Conservation (phyloP, 2,888 invertebrate species). For the Cerastoderma edule region DNA sequence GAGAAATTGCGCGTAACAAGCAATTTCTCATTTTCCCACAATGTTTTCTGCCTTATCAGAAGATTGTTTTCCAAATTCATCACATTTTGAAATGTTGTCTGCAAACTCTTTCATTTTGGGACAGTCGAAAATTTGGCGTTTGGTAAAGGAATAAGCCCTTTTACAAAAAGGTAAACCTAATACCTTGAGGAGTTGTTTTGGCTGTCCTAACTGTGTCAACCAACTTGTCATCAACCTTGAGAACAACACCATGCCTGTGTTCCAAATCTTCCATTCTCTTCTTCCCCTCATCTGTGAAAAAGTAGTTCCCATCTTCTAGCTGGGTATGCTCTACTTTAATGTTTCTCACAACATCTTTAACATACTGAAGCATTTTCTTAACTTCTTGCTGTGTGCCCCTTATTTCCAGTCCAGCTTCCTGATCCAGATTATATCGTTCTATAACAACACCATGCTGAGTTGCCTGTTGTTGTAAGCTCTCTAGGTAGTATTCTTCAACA, state of each 20-base stretch:
- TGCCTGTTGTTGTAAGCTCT: neutral
- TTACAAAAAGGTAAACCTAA: neutral
- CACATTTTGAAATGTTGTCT: neutral
- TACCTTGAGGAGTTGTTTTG: neutral
- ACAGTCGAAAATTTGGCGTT: neutral
- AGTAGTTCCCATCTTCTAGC: neutral
- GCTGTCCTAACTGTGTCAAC: too few relatives aligned
- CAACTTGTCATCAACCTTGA: too few relatives aligned
- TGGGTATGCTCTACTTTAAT: slow-evolving; percentile 2
- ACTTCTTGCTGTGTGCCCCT: neutral
- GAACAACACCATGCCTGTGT: neutral
- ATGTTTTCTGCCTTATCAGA: too few relatives aligned
- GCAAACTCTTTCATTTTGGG: neutral
- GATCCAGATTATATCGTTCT: neutral
- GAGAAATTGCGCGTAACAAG: too few relatives aligned
- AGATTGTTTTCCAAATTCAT: neutral
- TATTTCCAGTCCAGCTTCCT: neutral
- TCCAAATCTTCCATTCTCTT: neutral
- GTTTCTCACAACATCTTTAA: neutral
- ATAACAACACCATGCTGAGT: neutral
- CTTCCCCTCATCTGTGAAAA: neutral
- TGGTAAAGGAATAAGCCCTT: neutral
- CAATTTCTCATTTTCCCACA: too few relatives aligned
- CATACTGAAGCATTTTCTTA: neutral
- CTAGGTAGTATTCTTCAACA: neutral